These are phyloP conservation scores for Xestia xanthographa DNA, from an alignment of 2,888 invertebrate species.

Conservation along the genomic window DNA sequence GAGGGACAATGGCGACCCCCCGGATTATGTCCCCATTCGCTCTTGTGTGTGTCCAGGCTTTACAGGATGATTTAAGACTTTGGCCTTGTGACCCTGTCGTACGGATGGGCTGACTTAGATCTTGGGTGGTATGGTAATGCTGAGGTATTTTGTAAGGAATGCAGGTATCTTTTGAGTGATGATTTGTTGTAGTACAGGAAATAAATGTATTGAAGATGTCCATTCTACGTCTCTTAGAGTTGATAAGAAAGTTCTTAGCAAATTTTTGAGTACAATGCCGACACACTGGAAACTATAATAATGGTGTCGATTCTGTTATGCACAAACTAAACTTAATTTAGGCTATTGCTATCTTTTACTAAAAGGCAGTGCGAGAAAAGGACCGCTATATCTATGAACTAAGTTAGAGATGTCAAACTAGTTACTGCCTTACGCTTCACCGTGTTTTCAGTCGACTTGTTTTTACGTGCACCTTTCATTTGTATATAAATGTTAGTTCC, in stretches of 20 bases:
- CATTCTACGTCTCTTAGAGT: not conserved
- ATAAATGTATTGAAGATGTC: not conserved
- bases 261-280: not conserved
- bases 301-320: too few species aligned
- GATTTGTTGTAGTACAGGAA: not conserved
- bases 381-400: too few species aligned
- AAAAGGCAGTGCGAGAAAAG: too few species aligned
- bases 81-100: conserved; percentile 37
- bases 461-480: too few species aligned
- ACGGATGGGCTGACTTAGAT: not conserved
- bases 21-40: conserved; percentile 45
- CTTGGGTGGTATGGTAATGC: conserved; percentile 17
- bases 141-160: not conserved
- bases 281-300: not conserved
- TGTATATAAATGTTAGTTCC: too few species aligned
- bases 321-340: too few species aligned
- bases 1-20: conserved; percentile 55
- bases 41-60: conserved; percentile 27
- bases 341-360: too few species aligned
- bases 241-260: not conserved
- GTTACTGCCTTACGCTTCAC: too few species aligned
- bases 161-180: not conserved
- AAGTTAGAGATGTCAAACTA: too few species aligned
- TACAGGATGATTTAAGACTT: conserved; percentile 46
- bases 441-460: too few species aligned